A percentile compares a stretch with the other conserved stretches of the same genome.
Evolutionary conservation across 1,140 invertebrate genomes (phyloP).

Genomic region (Lordiphosa mommai): DNA sequence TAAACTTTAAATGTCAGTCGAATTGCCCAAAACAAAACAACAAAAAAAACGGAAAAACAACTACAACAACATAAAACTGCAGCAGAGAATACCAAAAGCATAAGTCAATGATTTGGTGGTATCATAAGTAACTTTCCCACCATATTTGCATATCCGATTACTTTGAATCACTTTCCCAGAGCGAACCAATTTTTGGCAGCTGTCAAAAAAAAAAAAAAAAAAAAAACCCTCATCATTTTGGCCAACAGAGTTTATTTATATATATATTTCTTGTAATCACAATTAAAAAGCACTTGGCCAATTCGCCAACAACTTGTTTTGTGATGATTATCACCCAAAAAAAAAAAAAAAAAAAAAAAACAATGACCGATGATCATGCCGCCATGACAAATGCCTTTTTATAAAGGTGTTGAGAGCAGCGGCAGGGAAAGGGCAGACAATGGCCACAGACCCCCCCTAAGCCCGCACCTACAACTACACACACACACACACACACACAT

Average conservation of each 20-base stretch:
- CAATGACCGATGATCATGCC: constrained; percentile 16
- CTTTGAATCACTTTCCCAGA: not conserved
- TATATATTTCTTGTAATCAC: constrained; percentile 43
- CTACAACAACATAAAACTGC: constrained; percentile 2
- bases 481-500: not conserved
- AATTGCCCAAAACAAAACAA: constrained; percentile 28
- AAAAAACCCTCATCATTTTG: constrained; percentile 14
- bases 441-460: constrained; percentile 7
- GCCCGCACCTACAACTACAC: not conserved
- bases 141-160: too few species aligned
- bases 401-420: constrained; percentile 12
- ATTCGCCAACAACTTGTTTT: constrained; percentile 46
- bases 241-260: constrained; percentile 1
- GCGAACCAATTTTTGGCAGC: constrained; percentile 17
- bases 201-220: constrained; percentile 3
- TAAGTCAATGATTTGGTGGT: not conserved
- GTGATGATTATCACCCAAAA: constrained; percentile 13
- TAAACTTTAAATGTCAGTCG: constrained; percentile 75
- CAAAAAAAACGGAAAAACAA: constrained; percentile 16
- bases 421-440: constrained; percentile 7
- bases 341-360: constrained; percentile 6
- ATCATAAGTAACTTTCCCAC: not conserved
- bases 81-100: constrained; percentile 11
- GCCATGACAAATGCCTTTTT: constrained; percentile 24
- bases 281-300: constrained; percentile 72